Evolutionary conservation across 2,797 vertebrate genomes (phyloP).

Genomic region (Lates japonicus): DNA sequence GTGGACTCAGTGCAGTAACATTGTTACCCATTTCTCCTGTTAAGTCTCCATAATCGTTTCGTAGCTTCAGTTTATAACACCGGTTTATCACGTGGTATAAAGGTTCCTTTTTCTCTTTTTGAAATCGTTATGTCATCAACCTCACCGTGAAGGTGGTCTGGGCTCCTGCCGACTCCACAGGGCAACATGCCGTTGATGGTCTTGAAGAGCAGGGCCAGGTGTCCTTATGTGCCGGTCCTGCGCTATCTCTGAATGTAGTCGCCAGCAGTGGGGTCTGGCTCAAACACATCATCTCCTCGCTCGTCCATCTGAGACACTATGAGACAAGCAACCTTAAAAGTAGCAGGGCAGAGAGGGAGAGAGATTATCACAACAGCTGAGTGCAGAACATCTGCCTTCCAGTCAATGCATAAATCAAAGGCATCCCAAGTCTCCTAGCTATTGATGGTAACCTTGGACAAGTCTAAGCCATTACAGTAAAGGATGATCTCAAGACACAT

Average conservation of each 20-base stretch:
- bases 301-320: slow-evolving; percentile 85
- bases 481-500: slow-evolving; percentile 69
- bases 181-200: slow-evolving; percentile 88
- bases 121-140: slow-evolving; percentile 31
- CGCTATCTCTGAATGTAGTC: slow-evolving; percentile 83
- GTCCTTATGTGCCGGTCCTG: slow-evolving; percentile 85
- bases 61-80: slow-evolving; percentile 67
- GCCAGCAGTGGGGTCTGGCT: slow-evolving; percentile 78
- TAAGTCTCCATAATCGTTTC: slow-evolving; percentile 45
- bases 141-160: slow-evolving; percentile 87
- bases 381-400: slow-evolving; percentile 7
- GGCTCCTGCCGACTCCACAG: slow-evolving; percentile 84
- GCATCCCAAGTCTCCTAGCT: slow-evolving; percentile 2
- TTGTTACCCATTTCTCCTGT: slow-evolving; percentile 62
- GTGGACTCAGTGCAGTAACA: slow-evolving; percentile 64
- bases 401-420: slow-evolving; percentile 8
- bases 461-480: slow-evolving; percentile 33
- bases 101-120: slow-evolving; percentile 53
- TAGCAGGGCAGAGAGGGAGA: slow-evolving; percentile 16
- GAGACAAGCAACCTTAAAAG: slow-evolving; percentile 67
- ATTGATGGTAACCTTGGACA: slow-evolving; percentile 49
- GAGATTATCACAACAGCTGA: slow-evolving; percentile 6
- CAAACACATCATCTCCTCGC: slow-evolving; percentile 90
- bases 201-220: slow-evolving; percentile 74
- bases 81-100: slow-evolving; percentile 59